Conservation (phyloP, 2,888 invertebrate species). For the Margaritifera margaritifera region DNA sequence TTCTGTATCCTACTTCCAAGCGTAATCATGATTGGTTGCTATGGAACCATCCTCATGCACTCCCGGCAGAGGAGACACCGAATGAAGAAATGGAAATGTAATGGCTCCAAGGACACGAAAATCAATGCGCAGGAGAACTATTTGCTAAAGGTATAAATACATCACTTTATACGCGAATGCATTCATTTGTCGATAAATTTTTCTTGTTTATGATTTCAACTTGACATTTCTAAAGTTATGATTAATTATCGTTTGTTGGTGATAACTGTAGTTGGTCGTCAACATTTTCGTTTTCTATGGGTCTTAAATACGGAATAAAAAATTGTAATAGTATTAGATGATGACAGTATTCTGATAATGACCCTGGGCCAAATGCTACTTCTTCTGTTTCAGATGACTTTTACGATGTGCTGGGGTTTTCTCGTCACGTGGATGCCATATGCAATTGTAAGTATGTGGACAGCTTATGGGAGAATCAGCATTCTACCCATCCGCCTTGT, state of each 20-base stretch:
- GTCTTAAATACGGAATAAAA: too few species aligned
- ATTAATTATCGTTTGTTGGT: too few species aligned
- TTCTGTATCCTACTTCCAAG: constrained; percentile 42
- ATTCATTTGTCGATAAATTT: too few species aligned
- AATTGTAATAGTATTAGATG: too few species aligned
- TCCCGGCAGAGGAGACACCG: constrained; percentile 21
- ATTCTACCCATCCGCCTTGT: constrained; percentile 29
- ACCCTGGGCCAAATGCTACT: background rate
- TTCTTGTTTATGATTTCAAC: too few species aligned
- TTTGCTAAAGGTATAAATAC: constrained; percentile 7
- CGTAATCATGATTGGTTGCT: constrained; percentile 33
- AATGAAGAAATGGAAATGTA: constrained; percentile 4
- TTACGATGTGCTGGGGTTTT: constrained; percentile 54
- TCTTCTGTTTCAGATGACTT: constrained; percentile 41
- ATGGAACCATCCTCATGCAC: constrained; percentile 36
- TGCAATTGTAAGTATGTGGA: constrained; percentile 48
- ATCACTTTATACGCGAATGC: background rate
- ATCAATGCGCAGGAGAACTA: background rate
- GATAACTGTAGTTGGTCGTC: too few species aligned
- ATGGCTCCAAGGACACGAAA: background rate
- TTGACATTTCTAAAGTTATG: too few species aligned
- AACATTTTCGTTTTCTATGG: too few species aligned
- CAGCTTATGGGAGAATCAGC: constrained; percentile 38
- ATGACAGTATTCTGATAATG: too few species aligned
- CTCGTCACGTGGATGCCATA: constrained; percentile 54